These are phyloP conservation scores for Mythimna impura DNA, from an alignment of 2,888 invertebrate species.

Conservation along the genomic window DNA sequence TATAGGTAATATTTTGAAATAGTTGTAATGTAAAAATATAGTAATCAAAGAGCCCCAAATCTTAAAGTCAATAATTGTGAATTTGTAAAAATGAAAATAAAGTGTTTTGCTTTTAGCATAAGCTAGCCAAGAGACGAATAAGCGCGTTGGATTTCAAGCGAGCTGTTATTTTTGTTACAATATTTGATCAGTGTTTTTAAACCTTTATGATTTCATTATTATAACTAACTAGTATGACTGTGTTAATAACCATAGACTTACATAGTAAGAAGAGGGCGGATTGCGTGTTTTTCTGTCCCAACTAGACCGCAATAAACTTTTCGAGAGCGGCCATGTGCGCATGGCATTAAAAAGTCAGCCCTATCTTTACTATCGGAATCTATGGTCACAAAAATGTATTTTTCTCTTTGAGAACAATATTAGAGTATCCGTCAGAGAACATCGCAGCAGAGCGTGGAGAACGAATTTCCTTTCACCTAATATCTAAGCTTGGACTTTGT, in stretches of 20 bases:
- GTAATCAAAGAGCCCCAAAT: neutral
- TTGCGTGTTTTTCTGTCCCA: too few species aligned
- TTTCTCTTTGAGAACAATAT: constrained; percentile 1
- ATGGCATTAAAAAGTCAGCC: too few species aligned
- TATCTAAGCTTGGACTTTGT: constrained; percentile 70
- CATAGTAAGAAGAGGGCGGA: too few species aligned
- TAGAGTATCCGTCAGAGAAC: constrained; percentile 50
- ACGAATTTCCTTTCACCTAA: constrained; percentile 51
- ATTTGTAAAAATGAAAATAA: neutral
- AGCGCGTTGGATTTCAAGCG: neutral
- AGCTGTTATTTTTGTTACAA: neutral
- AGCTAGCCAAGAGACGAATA: constrained; percentile 1
- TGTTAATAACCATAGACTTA: too few species aligned
- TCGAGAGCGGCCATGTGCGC: too few species aligned
- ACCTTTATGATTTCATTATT: constrained; percentile 9
- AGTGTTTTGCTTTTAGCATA: neutral
- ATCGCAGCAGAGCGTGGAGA: constrained; percentile 54
- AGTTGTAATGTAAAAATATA: neutral
- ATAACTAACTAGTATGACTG: neutral
- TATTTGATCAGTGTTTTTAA: neutral
- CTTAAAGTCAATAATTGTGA: too few species aligned
- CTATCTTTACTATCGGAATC: neutral
- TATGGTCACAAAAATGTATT: neutral
- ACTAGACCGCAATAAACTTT: too few species aligned
- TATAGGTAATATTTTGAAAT: neutral